Base-by-base conservation (phyloP, 2,888 invertebrate genomes). In the Acanthosoma haemorrhoidale region DNA sequence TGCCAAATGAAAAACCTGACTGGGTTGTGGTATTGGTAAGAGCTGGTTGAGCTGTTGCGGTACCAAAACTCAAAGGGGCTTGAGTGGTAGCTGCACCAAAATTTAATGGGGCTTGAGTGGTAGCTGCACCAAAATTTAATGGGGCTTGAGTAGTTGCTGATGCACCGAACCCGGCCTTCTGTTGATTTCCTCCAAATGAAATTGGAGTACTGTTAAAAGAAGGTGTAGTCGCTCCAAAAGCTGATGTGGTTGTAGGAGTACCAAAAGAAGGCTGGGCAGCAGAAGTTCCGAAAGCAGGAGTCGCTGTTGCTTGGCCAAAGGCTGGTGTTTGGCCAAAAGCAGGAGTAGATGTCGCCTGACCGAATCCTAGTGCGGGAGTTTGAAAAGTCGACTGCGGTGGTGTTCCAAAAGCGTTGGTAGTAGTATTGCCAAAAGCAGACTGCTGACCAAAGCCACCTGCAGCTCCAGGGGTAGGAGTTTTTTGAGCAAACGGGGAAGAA, bases 21-120 rank as follows among this genome's bases (percentile, higher is more conserved):
- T 66, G 58, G 15, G 70, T 36, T 32, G 70, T 61, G 21, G 64
- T 58, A 21, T 21, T 21, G 21, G 39, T 25, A 39, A 43, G 32
- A 16, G 59, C n/a, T n/a, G 71, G n/a, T 13, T 59, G 61, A 15
- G 70, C 60, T 32, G 61, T 21, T 13, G 57, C 60, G 21, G 70
- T 60, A 31, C 64, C 64, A n/a, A 64, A 67, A 43, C 51, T 29
- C 11, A 21, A 57, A 16, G 29, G 39, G 21, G 13, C 34, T 43
- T 29, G 31, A 25, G 34, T 57, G n/a, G 36, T 61, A 51, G 36
- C 57, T n/a, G n/a, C n/a, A 60, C 2, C 67, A 51, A 63, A 69
- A 61, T 4, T 61, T 51, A 59, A 39, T 8, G 57, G 39, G n/a
- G 31, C 25, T 8, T 61, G 57, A 18, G 5, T 57, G 8, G 57